Conservation (phyloP, 30 jellyfish, hydroid and myxozoan genomes). For the Aurelia sp. region DNA sequence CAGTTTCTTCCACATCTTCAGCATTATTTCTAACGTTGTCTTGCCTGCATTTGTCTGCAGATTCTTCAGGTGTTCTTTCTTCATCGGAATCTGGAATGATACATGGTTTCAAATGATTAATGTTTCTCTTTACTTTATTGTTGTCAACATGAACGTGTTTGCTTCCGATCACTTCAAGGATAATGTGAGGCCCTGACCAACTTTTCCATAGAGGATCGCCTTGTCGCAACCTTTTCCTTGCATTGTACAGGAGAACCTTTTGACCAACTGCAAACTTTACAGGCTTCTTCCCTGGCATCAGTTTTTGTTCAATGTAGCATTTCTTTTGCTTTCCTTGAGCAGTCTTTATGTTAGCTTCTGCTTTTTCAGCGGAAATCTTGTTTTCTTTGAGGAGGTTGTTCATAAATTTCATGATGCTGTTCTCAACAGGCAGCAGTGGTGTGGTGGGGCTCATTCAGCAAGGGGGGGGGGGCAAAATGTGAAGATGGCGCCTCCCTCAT, state of each 20-base stretch:
- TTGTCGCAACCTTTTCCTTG: not conserved
- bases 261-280: conserved; percentile 2
- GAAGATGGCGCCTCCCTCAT: too few relatives aligned
- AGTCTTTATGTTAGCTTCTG: not conserved
- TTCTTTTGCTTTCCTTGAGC: conserved; percentile 36
- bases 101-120: conserved; percentile 10
- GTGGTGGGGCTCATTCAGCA: too few relatives aligned
- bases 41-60: too few relatives aligned
- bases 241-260: conserved; percentile 38
- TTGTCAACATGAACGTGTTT: conserved; percentile 9
- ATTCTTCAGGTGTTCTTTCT: not conserved
- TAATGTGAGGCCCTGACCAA: conserved; percentile 20
- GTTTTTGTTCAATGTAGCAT: conserved; percentile 7
- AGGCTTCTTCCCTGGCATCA: not conserved
- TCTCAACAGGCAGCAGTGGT: conserved; percentile 19
- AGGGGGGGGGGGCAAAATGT: too few relatives aligned
- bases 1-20: too few relatives aligned
- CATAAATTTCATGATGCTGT: not conserved
- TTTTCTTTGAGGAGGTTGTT: not conserved
- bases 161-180: conserved; percentile 3
- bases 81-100: not conserved
- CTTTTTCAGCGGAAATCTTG: too few relatives aligned
- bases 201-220: conserved; percentile 15
- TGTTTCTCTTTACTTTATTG: conserved; percentile 2
- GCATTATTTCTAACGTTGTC: too few relatives aligned